Evolutionary conservation across 1,140 invertebrate species (phyloP).

Genomic region (Macrostomum lignano): DNA sequence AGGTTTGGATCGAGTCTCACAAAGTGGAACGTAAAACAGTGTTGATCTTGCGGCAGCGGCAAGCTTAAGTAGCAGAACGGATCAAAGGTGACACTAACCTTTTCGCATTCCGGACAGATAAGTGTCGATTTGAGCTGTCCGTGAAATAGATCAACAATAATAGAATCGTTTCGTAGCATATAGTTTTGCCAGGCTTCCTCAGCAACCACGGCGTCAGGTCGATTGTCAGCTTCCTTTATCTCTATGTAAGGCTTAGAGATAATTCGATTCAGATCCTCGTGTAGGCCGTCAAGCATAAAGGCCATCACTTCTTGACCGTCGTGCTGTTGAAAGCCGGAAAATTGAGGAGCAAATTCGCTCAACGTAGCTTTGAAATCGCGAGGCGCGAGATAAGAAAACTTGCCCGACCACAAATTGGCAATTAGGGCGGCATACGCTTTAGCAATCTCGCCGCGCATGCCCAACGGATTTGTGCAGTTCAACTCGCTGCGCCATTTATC

Average conservation of each 20-base stretch:
- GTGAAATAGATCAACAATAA: constrained; percentile 39
- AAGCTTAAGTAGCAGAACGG: constrained; percentile 37
- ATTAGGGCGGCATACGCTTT: constrained; percentile 34
- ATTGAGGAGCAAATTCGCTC: too few species aligned
- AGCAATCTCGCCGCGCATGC: constrained; percentile 36
- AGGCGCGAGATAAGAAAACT: constrained; percentile 29
- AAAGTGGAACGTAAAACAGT: too few species aligned
- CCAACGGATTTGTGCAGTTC: constrained; percentile 36
- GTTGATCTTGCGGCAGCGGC: too few species aligned
- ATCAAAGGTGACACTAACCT: constrained; percentile 37
- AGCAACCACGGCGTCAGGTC: too few species aligned
- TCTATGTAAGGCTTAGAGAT: too few species aligned
- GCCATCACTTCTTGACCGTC: too few species aligned
- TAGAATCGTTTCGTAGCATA: constrained; percentile 35
- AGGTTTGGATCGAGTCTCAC: too few species aligned
- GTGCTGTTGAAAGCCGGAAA: too few species aligned
- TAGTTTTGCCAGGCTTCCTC: constrained; percentile 36
- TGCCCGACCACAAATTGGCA: constrained; percentile 34
- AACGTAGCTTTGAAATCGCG: constrained; percentile 37
- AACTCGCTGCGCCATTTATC: constrained; percentile 32
- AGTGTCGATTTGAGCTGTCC: constrained; percentile 38
- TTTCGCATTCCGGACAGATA: constrained; percentile 35
- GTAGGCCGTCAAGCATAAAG: too few species aligned
- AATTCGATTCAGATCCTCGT: too few species aligned
- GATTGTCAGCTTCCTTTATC: too few species aligned